Evolutionary conservation across 2,113 vertebrate genomes (phyloP), one percentile per base, ranked within the genome.

Genomic region (Taxidea taxus): DNA sequence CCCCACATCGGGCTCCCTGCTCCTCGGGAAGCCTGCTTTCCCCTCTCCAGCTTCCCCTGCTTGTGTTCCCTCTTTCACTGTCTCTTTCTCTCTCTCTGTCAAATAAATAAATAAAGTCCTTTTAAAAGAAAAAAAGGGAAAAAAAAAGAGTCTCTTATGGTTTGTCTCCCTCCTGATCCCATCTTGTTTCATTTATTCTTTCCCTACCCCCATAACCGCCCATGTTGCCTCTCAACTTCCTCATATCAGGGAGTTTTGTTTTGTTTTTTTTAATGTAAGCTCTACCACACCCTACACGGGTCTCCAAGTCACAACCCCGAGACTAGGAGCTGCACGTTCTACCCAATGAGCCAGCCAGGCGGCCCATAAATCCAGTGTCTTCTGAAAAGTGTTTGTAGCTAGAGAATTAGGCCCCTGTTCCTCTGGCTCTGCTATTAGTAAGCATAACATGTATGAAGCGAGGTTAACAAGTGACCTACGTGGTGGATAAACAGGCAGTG

Each of bases 321-420:
- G 42, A 44, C 13, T 7, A 74, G 14, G 37, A 74, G 70, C 42
- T 42, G 23, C 23, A 27, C 14, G 13, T 27, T 74, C 14, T 27
- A 15, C 37, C 25, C 39, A 44, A 39, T 8, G 39, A 44, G 14
- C 3, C 74, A 18, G 7, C 74, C 42, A 31, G 42, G 27, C 15
- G 2, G 25, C 25, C 25, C 23, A 20, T n/a, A 20, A 75, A 20
- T 56, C 44, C 54, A 72, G 1, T 49, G 34, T 60, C 20, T 58
- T 94, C 64, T 66, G 39, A n/a, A 87, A 82, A 87, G 15, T 3
- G 21, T 86, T 94, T 98, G 58, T 78, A 91, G 75, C 44, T n/a
- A 89, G 92, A 89, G 15, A 49, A 34, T 34, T 0, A 82, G 58
- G 0, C 23, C 18, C 12, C 31, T 27, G 31, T 95, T 87, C 74